Percentiles rank a stretch among this genome's conserved stretches.
These are phyloP conservation scores for Upupa epops DNA, from an alignment of 2,113 vertebrate species.

Conservation along the genomic window DNA sequence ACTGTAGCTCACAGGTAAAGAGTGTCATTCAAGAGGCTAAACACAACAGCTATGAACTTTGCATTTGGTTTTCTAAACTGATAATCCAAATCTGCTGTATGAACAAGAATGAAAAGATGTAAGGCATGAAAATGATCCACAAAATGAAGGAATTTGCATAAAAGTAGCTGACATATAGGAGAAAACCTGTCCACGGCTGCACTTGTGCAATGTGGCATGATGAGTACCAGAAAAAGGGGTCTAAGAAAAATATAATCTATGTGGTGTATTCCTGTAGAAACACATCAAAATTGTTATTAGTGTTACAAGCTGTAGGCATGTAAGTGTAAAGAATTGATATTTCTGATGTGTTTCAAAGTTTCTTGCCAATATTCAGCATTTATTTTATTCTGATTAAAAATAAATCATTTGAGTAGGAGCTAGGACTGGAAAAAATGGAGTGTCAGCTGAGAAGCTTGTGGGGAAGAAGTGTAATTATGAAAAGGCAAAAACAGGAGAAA, in stretches of 20 bases:
- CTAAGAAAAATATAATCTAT: too few species aligned
- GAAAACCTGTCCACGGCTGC: not conserved
- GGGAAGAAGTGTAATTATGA: not conserved
- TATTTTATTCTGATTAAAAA: not conserved
- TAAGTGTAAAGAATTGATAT: not conserved
- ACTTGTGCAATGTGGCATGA: not conserved
- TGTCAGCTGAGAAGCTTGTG: not conserved
- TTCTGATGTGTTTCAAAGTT: not conserved
- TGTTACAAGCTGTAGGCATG: not conserved
- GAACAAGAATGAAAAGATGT: not conserved
- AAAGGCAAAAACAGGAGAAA: slow-evolving; percentile 12
- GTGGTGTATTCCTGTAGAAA: not conserved
- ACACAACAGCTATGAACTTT: not conserved
- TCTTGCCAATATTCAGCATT: not conserved
- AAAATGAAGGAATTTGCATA: not conserved
- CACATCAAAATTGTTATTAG: not conserved
- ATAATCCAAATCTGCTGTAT: not conserved
- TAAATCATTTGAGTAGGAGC: not conserved
- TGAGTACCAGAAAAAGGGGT: not conserved
- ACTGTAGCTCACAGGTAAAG: not conserved
- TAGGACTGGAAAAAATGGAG: not conserved
- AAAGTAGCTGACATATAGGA: not conserved
- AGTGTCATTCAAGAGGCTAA: not conserved
- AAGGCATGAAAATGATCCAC: not conserved
- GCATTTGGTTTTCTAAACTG: not conserved